Percentiles rank a stretch among this genome's conserved stretches.
Evolutionary conservation across 2,113 vertebrate genomes (phyloP).

Genomic region (Mionectes macconnelli): DNA sequence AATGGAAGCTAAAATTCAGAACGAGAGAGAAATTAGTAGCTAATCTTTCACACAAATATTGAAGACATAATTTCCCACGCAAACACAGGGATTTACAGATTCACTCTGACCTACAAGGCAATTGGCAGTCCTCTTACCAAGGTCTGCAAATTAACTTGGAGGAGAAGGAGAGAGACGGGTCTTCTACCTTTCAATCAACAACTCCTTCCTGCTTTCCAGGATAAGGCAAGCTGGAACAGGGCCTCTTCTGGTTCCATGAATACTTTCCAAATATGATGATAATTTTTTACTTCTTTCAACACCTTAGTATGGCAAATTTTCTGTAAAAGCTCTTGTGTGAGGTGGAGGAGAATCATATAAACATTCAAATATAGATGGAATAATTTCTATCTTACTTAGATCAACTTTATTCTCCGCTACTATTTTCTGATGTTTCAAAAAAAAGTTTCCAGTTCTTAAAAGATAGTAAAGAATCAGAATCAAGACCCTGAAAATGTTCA

Average conservation of each 20-base stretch:
- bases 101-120: not conserved
- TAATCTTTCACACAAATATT: not conserved
- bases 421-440: not conserved
- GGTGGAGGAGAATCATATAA: not conserved
- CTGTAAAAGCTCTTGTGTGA: not conserved
- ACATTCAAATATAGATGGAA: not conserved
- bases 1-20: not conserved
- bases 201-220: not conserved
- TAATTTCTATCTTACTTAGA: not conserved
- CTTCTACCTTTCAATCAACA: not conserved
- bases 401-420: not conserved
- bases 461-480: not conserved
- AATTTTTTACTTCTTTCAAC: not conserved
- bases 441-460: not conserved
- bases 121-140: not conserved
- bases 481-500: not conserved
- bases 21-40: not conserved
- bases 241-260: not conserved
- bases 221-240: not conserved
- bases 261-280: not conserved
- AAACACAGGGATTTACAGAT: not conserved
- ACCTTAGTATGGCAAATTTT: not conserved
- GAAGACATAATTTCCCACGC: not conserved
- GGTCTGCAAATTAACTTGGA: not conserved
- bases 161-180: accelerated